Evolutionary conservation across 2,888 invertebrate species (phyloP).

Genomic region (Zele albiditarsus): DNA sequence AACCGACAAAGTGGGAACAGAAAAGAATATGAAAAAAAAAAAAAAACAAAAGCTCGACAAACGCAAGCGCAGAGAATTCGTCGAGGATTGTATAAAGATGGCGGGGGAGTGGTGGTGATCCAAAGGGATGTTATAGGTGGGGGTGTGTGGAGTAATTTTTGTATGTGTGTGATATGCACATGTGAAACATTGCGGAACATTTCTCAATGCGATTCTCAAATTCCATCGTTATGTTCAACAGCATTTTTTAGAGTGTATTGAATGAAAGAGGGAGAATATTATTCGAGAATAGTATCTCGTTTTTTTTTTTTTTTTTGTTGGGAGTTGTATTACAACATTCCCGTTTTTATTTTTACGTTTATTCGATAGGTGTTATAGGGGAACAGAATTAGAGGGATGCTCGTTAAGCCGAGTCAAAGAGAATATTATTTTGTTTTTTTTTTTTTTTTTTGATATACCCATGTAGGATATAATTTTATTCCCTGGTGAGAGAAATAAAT

Average conservation of each 20-base stretch:
- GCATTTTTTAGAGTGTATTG: too few relatives aligned
- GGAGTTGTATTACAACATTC: background rate
- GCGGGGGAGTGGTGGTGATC: background rate
- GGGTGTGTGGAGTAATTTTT: background rate
- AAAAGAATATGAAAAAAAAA: constrained; percentile 30
- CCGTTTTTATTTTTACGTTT: background rate
- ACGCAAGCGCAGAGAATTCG: constrained; percentile 47
- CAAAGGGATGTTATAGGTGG: background rate
- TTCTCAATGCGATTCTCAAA: constrained; percentile 9
- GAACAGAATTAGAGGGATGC: background rate
- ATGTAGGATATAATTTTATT: background rate
- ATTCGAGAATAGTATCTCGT: background rate
- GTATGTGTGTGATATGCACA: background rate
- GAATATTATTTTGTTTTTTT: background rate
- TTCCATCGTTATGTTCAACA: constrained; percentile 15
- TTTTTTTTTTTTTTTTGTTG: background rate
- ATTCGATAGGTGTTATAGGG: background rate
- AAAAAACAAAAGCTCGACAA: constrained; percentile 7
- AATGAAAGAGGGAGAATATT: background rate
- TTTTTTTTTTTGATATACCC: background rate
- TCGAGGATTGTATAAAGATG: constrained; percentile 19
- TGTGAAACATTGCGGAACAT: constrained; percentile 30
- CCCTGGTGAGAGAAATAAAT: background rate
- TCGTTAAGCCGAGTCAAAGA: constrained; percentile 2
- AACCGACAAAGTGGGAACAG: background rate